A percentile compares a stretch with the other conserved stretches of the same genome.
phyloP scores from a whole-genome alignment of 2,888 invertebrate species.

The Scaptomyza cyrtandrae region DNA sequence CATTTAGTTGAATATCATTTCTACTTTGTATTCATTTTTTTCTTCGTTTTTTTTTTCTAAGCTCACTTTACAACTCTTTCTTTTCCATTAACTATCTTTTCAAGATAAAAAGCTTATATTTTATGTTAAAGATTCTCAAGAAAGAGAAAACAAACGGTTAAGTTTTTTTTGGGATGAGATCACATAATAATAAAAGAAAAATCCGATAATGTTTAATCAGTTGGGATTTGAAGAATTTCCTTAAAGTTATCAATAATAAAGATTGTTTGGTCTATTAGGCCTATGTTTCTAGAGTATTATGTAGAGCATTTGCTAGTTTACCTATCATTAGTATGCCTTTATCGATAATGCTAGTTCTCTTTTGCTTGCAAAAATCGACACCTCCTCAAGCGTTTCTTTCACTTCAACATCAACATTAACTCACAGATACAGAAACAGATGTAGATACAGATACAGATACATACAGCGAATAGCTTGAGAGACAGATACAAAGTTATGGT shows the following conservation, averaged over 20 bases:
- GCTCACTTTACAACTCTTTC: slow-evolving; percentile 10
- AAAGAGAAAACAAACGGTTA: background rate
- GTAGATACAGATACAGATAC: slow-evolving; percentile 1
- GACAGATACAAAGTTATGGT: background rate
- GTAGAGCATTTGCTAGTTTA: slow-evolving; percentile 34
- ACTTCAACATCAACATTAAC: slow-evolving; percentile 6
- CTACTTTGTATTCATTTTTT: background rate
- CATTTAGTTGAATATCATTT: slow-evolving; percentile 12
- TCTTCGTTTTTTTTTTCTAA: background rate
- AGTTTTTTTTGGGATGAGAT: background rate
- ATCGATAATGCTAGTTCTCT: slow-evolving; percentile 41
- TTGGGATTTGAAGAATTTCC: too few species aligned
- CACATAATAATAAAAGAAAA: too few species aligned
- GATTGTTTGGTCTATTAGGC: background rate
- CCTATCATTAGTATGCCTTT: slow-evolving; percentile 34
- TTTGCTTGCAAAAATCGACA: slow-evolving; percentile 33
- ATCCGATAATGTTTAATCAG: too few species aligned
- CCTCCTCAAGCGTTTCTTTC: slow-evolving; percentile 49
- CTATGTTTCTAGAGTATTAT: slow-evolving; percentile 18
- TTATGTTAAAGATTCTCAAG: background rate
- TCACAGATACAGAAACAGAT: background rate
- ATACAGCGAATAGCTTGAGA: background rate
- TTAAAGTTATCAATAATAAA: too few species aligned
- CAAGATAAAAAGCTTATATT: slow-evolving; percentile 1
- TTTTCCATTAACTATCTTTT: background rate